Percentiles rank a stretch among this genome's conserved stretches.
phyloP scores from a whole-genome alignment of 1,140 invertebrate species.

The Matsumurasca onukii region DNA sequence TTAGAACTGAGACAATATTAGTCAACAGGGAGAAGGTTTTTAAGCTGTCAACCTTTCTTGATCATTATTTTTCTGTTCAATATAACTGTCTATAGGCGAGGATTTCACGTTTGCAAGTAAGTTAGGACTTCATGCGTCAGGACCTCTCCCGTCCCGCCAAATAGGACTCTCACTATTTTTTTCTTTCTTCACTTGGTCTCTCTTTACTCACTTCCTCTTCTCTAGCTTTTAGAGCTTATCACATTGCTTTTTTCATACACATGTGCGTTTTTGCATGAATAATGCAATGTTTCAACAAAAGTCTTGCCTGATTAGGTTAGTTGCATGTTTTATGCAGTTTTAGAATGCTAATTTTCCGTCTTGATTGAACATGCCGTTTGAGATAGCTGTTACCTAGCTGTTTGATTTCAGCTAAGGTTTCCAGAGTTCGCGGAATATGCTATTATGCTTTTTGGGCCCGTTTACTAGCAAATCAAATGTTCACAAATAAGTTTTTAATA shows the following conservation, averaged over 20 bases:
- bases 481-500: too few species aligned
- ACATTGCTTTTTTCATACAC: slow-evolving; percentile 28
- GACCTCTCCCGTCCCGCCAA: slow-evolving; percentile 13
- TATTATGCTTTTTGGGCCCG: too few species aligned
- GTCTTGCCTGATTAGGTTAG: too few species aligned
- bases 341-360: too few species aligned
- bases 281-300: too few species aligned
- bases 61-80: slow-evolving; percentile 37
- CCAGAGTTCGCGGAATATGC: too few species aligned
- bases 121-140: slow-evolving; percentile 39
- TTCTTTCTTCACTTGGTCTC: slow-evolving; percentile 35
- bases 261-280: slow-evolving; percentile 1
- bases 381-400: too few species aligned
- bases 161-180: slow-evolving; percentile 19
- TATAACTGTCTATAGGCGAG: slow-evolving; percentile 43
- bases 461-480: too few species aligned
- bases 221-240: slow-evolving; percentile 26
- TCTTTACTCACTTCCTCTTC: slow-evolving; percentile 35
- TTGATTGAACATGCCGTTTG: slow-evolving; percentile 4
- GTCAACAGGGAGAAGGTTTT: neutral
- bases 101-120: slow-evolving; percentile 46
- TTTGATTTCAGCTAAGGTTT: too few species aligned
- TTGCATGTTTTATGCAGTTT: too few species aligned
- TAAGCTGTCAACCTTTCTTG: neutral
- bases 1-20: neutral